phyloP scores from a whole-genome alignment of 1,140 invertebrate genomes.

The Homarus americanus region DNA sequence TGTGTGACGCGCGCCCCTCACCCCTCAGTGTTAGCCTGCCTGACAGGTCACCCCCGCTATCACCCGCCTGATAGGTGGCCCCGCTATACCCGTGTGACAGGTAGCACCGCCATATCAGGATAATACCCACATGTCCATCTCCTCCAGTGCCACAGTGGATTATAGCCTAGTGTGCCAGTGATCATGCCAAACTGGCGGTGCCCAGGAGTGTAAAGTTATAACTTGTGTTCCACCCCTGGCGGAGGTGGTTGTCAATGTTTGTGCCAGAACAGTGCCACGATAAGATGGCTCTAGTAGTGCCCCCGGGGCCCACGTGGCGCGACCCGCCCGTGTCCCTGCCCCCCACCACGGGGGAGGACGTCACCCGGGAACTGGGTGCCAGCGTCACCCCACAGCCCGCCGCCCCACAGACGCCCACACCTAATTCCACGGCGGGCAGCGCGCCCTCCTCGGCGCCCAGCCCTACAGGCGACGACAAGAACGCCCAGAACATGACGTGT shows the following conservation, averaged over 20 bases:
- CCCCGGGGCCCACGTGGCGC: conserved; percentile 72
- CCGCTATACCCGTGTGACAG: neutral
- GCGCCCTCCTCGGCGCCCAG: conserved; percentile 72
- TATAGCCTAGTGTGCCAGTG: conserved; percentile 47
- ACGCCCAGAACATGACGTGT: conserved; percentile 94
- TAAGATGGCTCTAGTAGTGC: conserved; percentile 74
- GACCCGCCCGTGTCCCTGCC: conserved; percentile 74
- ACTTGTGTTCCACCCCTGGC: conserved; percentile 50
- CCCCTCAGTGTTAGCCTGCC: conserved; percentile 52
- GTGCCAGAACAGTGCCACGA: conserved; percentile 59
- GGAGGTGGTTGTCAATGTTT: conserved; percentile 65
- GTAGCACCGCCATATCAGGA: conserved; percentile 14
- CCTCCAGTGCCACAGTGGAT: conserved; percentile 58
- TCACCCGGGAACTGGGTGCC: conserved; percentile 73
- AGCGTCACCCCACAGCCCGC: conserved; percentile 74
- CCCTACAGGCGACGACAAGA: conserved; percentile 77
- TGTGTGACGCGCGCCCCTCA: conserved; percentile 60
- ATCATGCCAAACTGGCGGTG: conserved; percentile 57
- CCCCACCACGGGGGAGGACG: conserved; percentile 70
- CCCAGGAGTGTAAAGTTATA: conserved; percentile 55
- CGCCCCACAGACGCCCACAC: conserved; percentile 73
- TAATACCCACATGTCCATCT: conserved; percentile 16
- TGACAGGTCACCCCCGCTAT: conserved; percentile 55
- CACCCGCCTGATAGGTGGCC: conserved; percentile 27
- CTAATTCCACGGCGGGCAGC: conserved; percentile 74